Base-by-base conservation (phyloP, 2,797 vertebrate genomes). In the Sarcophilus harrisii region DNA sequence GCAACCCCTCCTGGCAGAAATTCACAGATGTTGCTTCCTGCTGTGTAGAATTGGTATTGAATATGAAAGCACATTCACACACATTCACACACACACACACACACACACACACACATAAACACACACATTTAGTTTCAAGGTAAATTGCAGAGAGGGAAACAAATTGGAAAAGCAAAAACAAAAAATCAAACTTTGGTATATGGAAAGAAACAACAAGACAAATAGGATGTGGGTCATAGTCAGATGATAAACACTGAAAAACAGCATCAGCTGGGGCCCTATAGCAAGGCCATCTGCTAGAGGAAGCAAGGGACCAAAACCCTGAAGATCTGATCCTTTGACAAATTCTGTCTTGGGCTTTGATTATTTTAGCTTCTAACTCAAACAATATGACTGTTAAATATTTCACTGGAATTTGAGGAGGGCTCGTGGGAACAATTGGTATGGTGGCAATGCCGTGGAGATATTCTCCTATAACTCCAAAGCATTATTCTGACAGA, bases 161-260 rank as follows among this genome's bases (percentile, higher is more conserved):
- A 8, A 90, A 93, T 54, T 91, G 21, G 5, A 32, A 21, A 60
- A 45, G 5, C 5, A 45, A 81, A 45, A 81, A 81, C 6, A 45
- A 45, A 45, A 81, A 58, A 21, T 0, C 11, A 5, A 90, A 38
- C 5, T 92, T 87, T 49, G 3, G 73, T 52, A 27, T 21, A 14
- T 94, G 1, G 16, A 52, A 90, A 21, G 81, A 73, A 24, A n/a
- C n/a, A 16, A 58, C 81, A 62, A 59, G 18, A 52, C 45, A 92
- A 91, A 30, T 13, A 38, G 55, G 59, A 58, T 45, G 10, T 38
- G 18, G 52, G 87, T 93, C 24, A 58, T 52, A 49, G 55, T 5
- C 58, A 58, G 45, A 52, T 81, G 59, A 92, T 92, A 89, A 89
- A 59, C 58, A 92, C 32, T 92, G 91, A 21, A 94, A 87, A 66